Conservation (phyloP, 2,113 vertebrate genomes). For the Motacilla alba region DNA sequence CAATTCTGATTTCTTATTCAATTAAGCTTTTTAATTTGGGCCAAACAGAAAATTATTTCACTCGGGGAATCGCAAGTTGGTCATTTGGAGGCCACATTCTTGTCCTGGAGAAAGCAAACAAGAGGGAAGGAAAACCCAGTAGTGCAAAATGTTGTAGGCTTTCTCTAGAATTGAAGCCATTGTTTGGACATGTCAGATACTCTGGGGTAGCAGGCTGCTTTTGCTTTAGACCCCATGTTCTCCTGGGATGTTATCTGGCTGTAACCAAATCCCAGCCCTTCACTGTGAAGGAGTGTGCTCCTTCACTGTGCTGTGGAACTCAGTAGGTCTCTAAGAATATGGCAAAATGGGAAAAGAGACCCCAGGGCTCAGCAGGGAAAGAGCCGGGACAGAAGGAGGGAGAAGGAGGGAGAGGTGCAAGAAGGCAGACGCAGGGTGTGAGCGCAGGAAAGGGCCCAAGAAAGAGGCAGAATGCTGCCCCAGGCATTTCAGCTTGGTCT, state of each 20-base stretch:
- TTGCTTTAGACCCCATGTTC: neutral
- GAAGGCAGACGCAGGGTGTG: rapidly evolving
- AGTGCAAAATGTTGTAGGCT: neutral
- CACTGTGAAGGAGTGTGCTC: neutral
- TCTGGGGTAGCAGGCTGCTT: neutral
- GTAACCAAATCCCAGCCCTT: neutral
- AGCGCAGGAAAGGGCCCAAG: rapidly evolving
- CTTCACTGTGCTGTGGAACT: neutral
- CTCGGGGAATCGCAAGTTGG: neutral
- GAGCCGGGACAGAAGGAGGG: neutral
- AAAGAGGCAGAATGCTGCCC: rapidly evolving
- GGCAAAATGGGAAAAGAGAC: neutral
- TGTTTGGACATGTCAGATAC: neutral
- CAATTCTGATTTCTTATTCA: neutral
- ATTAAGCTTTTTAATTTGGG: neutral
- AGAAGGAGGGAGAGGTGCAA: neutral
- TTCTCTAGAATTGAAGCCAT: neutral
- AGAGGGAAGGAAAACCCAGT: neutral
- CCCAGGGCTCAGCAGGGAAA: neutral
- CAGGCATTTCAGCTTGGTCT: neutral
- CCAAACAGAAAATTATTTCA: neutral
- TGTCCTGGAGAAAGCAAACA: neutral
- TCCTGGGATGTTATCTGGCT: neutral
- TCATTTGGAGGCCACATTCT: neutral
- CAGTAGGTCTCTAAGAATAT: neutral